Evolutionary conservation across 2,797 vertebrate species (phyloP), one percentile per base, ranked within the genome.

Genomic region (Anableps anableps): DNA sequence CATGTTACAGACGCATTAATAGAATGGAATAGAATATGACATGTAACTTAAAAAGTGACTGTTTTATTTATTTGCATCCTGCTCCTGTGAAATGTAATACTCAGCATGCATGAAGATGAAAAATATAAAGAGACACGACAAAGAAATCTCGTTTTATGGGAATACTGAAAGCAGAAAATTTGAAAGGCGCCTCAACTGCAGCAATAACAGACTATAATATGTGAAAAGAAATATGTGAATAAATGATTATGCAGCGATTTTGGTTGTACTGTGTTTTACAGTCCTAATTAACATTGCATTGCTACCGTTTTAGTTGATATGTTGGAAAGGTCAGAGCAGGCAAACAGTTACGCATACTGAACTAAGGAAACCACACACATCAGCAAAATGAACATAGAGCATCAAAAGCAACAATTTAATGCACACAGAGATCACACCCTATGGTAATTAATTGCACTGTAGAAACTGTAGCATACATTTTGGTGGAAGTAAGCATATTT

Each of bases 171-270:
- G 91, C 83, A 29, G 88, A 94, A 90, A 82, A 91, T 77, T 78
- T 80, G 93, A 92, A 86, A 93, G 93, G 92, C 92, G 94, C 94
- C 90, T 90, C 84, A 94, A 93, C 89, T 94, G 94, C 95, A 96
- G 96, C 96, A 96, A 96, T 96, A 96, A 96, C 94, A 95, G 93
- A 91, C 94, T 91, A 90, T 91, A 93, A 83, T 93, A 94, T 93
- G 92, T 94, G 89, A 88, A 89, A 91, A 83, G 89, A 92, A 92
- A 86, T 81, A 90, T 91, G 92, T 95, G 91, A 94, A 96, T 94
- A 94, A 94, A 96, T 91, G 87, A 95, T 94, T 94, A 93, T 95
- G 92, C 92, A 80, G 72, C 79, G 75, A 87, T 79, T 82, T 84
- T 74, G 80, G 31, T 66, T 88, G 71, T 89, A 80, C 66, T 84